Conservation (phyloP, 35 echinoderm and acorn worm species). For the Lytechinus pictus region DNA sequence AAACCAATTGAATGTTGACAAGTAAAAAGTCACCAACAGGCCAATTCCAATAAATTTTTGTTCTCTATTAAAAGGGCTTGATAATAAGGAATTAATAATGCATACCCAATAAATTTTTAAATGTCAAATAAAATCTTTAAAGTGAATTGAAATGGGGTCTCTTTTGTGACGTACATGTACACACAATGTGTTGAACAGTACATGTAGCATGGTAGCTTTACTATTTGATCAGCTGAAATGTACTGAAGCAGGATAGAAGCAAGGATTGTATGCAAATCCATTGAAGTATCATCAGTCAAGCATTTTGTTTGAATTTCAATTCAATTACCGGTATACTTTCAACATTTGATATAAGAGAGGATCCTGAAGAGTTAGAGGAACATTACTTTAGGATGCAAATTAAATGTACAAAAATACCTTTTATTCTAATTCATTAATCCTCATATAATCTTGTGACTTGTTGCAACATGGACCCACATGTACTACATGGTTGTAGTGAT, state of each 20-base stretch:
- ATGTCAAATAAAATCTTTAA: background rate
- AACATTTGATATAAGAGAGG: too few species aligned
- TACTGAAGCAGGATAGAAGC: background rate
- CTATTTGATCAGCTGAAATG: conserved; percentile 18
- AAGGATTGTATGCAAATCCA: background rate
- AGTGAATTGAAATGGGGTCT: background rate
- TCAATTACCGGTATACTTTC: background rate
- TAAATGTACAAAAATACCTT: background rate
- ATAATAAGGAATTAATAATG: too few species aligned
- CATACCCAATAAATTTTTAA: too few species aligned
- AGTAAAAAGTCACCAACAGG: too few species aligned
- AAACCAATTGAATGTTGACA: too few species aligned
- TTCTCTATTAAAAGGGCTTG: too few species aligned
- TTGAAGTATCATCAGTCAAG: background rate
- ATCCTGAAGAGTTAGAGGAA: too few species aligned
- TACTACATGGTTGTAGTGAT: background rate
- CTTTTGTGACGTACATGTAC: background rate
- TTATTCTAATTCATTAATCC: too few species aligned
- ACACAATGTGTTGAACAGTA: background rate
- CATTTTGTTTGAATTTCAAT: background rate
- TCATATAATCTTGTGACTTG: too few species aligned
- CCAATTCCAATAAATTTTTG: too few species aligned
- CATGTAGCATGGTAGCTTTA: background rate
- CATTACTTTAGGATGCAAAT: too few species aligned
- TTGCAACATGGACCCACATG: too few species aligned